Conservation (phyloP, 2,888 invertebrate species). For the Kryphioiulus occultus region DNA sequence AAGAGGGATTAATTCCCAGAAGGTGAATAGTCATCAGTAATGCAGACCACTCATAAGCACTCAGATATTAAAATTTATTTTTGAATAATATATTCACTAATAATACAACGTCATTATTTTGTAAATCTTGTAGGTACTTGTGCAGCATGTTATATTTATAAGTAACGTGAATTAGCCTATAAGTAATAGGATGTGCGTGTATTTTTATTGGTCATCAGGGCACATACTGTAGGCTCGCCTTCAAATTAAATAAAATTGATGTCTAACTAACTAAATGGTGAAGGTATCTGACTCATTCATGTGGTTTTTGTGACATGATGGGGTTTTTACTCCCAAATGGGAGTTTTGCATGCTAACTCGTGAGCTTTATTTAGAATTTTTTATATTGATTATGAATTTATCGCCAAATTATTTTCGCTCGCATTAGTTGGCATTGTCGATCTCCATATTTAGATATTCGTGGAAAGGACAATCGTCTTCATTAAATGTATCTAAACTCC, state of each 20-base stretch:
- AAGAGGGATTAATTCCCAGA: too few species aligned
- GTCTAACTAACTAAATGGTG: not conserved
- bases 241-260: not conserved
- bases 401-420: not conserved
- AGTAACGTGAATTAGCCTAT: not conserved
- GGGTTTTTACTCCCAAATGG: not conserved
- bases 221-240: not conserved
- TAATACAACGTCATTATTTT: not conserved
- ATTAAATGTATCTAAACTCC: too few species aligned
- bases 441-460: too few species aligned
- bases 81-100: too few species aligned
- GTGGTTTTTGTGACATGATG: not conserved
- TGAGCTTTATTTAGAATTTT: not conserved
- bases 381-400: not conserved
- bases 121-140: not conserved
- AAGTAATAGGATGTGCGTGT: not conserved
- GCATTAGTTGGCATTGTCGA: too few species aligned
- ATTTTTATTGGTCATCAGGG: not conserved
- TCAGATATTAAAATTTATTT: too few species aligned
- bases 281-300: not conserved
- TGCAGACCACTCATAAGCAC: too few species aligned
- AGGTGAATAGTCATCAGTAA: too few species aligned
- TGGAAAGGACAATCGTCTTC: too few species aligned
- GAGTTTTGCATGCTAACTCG: not conserved
- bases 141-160: not conserved